Percentiles rank a stretch among this genome's conserved stretches.
These are phyloP conservation scores for Larimichthys crocea DNA, from an alignment of 2,113 vertebrate genomes.

Conservation along the genomic window DNA sequence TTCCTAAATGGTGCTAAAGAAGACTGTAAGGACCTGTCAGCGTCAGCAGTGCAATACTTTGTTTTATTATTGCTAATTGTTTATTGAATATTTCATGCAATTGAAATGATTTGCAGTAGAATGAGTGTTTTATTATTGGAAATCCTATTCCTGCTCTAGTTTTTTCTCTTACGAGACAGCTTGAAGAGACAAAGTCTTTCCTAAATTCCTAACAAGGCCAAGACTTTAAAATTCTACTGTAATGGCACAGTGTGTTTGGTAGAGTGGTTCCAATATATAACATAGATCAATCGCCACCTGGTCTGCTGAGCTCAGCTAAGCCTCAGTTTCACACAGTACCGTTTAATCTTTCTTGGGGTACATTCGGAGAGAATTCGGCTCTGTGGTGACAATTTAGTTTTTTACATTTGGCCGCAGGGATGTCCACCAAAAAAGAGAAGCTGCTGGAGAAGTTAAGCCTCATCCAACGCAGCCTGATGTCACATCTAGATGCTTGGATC, in stretches of 20 bases:
- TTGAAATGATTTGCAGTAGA: constrained; percentile 3
- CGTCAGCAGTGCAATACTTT: constrained; percentile 8
- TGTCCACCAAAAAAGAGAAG: no score
- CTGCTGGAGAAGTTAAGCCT: no score
- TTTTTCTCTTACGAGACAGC: not conserved
- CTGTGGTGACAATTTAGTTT: no score
- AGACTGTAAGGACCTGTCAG: constrained; percentile 10
- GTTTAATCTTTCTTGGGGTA: constrained; percentile 26
- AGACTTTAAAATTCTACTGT: not conserved
- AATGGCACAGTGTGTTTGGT: not conserved
- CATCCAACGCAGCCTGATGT: no score
- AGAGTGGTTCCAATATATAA: constrained; percentile 4
- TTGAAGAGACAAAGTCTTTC: not conserved
- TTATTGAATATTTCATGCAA: constrained; percentile 16
- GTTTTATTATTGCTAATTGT: constrained; percentile 21
- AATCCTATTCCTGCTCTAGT: not conserved
- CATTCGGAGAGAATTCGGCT: no score
- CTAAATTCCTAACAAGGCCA: not conserved
- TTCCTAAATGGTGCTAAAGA: constrained; percentile 37
- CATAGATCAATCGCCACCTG: constrained; percentile 23
- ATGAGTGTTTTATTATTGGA: not conserved
- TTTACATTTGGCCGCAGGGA: no score
- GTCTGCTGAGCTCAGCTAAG: constrained; percentile 18
- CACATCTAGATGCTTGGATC: no score
- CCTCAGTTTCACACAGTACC: constrained; percentile 31